Evolutionary conservation across 2,888 invertebrate genomes (phyloP), one percentile per base, ranked within the genome.

Genomic region (Cryptosula pallasiana): DNA sequence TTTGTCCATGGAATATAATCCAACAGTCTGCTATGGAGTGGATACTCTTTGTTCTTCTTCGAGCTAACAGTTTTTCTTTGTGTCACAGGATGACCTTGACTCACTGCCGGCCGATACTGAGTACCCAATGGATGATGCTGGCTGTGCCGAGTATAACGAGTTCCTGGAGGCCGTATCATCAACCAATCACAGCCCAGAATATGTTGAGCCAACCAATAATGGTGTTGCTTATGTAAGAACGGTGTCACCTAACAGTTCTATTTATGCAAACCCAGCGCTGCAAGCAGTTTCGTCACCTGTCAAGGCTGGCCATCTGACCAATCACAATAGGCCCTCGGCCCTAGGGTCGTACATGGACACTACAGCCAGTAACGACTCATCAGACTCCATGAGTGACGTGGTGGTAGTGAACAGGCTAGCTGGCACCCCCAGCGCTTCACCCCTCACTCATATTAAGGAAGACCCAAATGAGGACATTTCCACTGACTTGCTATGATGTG

Each of bases 41-140:
- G n/a, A n/a, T n/a, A n/a, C n/a, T n/a, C n/a, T n/a, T n/a, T n/a
- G n/a, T n/a, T n/a, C n/a, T n/a, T n/a, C n/a, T n/a, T n/a, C n/a
- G n/a, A n/a, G n/a, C n/a, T n/a, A n/a, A n/a, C n/a, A n/a, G n/a
- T n/a, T n/a, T n/a, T n/a, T n/a, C n/a, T n/a, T n/a, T 45, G 45
- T 63, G 1, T 34, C 27, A 63, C 34, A 63, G 63, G 63, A 63
- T 63, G 63, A 63, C 9, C 32, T 63, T 5, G 63, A 63, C 27
- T 27, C 63, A 16, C 27, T 63, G 1, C 63, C 63, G 3, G 63
- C 63, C 27, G 63, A 63, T 32, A 70, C 45, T 3, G 70, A 70
- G 45, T 70, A 70, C 29, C 70, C 70, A 23, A 25, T 16, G 16
- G 70, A 70, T 54, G 70, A 70, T 29, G 70, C 70, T 23, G 70